Evolutionary conservation across 2,113 vertebrate genomes (phyloP), one percentile per base, ranked within the genome.

Genomic region (Rhinolophus sinicus): DNA sequence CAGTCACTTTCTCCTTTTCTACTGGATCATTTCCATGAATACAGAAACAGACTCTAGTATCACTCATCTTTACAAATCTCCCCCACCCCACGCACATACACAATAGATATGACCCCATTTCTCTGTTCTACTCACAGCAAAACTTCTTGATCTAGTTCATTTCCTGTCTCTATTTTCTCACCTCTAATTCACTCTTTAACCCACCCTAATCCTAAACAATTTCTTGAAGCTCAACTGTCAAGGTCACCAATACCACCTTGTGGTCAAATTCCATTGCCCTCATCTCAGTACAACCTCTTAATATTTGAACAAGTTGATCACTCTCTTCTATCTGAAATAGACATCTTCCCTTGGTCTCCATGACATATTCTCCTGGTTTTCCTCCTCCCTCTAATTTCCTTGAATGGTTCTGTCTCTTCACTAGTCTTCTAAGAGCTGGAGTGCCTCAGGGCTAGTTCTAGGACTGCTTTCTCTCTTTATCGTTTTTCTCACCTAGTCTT

Each of bases 131-230:
- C 13, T 85, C 80, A 69, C 28, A 86, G 28, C 38, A 90, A 81
- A 90, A 90, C n/a, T 73, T 76, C 44, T 82, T 73, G 18, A 58
- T 77, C 35, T 65, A 83, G 81, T 70, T 69, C 62, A 78, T 73
- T 91, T 88, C 22, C n/a, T 64, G 15, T 54, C 19, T 72, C 77
- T 77, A 33, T 60, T 64, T 76, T 60, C 56, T 88, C 18, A 72
- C 35, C 24, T 94, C 50, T 87, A 50, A 87, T 47, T 94, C 38
- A 86, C 26, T 89, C 72, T 85, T 93, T 72, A 87, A 78, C 54
- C 19, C 11, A 76, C 65, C 18, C 35, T 58, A 88, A 88, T 67
- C 38, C 65, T 65, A 44, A 91, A 83, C 30, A 83, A 73, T 69
- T 83, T 88, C 56, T 84, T 85, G 52, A 93, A 64, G 54, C 10